Evolutionary conservation across 2,888 invertebrate species (phyloP), one percentile per base, ranked within the genome.

Genomic region (Caenorhabditis angaria): DNA sequence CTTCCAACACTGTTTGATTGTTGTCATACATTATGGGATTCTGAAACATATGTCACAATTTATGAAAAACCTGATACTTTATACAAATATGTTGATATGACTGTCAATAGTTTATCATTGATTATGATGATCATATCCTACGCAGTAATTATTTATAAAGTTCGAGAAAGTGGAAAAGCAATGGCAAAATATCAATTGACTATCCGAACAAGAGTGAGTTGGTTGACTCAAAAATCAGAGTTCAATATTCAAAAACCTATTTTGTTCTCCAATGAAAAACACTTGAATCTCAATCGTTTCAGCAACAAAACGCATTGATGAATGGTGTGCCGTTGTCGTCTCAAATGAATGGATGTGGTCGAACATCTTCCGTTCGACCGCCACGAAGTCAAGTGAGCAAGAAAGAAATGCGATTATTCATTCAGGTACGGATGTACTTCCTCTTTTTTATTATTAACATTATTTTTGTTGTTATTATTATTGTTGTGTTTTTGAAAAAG

Each of bases 61-160:
- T 85, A 85, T 56, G 72, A 79, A 29, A 73, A 78, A 14, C 67
- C 66, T 41, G 82, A 77, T 29, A 83, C 83, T 8, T 77, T 81
- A 82, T 85, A 85, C 74, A 81, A 78, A 54, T 80, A 81, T 63
- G 84, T 85, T 41, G 85, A 85, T 69, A 81, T 86, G 80, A 75
- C 70, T 8, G 81, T 86, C 12, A 85, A 85, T 67, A 79, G 79
- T 47, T 58, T 84, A 25, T 80, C 83, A 0, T 64, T 85, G 14
- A 61, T 81, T 10, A 71, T 83, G 61, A 86, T 86, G 86, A 77
- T 86, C 25, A 70, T 85, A 27, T 84, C 83, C 20, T 86, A 86
- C 70, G 79, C 83, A 0, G 83, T 83, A n/a, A 86, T 86, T 51
- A 83, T 85, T 56, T 78, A 77, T 58, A 84, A 84, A 77, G 84